Evolutionary conservation across 2,113 vertebrate genomes (phyloP), one percentile per base, ranked within the genome.

Genomic region (Panthera leo): DNA sequence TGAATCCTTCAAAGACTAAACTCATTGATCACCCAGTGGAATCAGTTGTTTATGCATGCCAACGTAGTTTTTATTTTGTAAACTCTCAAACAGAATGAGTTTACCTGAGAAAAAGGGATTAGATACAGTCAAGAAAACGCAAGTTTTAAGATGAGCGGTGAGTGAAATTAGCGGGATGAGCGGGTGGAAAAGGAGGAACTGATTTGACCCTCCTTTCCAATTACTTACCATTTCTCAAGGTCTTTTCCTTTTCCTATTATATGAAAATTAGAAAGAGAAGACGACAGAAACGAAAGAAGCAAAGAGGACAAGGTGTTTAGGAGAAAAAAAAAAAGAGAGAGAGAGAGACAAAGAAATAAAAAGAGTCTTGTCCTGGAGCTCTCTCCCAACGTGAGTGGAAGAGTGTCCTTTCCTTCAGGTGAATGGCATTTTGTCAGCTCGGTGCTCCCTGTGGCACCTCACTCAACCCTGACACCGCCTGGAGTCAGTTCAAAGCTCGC

Each of bases 1-100:
- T 70, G 92, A 85, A 89, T 87, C 68, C 45, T 53, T 95, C 65
- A 76, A 90, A 96, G 55, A 84, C 85, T 85, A 67, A 96, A 84
- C 8, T 85, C 42, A 80, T 61, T 29, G n/a, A 67, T 94, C 42
- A 88, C 39, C 36, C 29, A 94, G 34, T 42, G 48, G 61, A 89
- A 89, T 53, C 34, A 42, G 31, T 75, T 55, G 9, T 85, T 91
- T 67, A 79, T 36, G 4, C 31, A 89, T 67, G 79, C n/a, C 95
- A 96, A 78, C 5, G n/a, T 87, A 42, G 63, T 36, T 94, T 83
- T 63, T 78, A 31, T 80, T 73, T 97, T 51, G 76, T 73, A 84
- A 93, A 76, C 48, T 80, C 25, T 84, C 84, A 85, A 89, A 95
- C 27, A 92, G 7, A 76, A 97, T 73, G n/a, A 78, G 29, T 39